A percentile compares a stretch with the other conserved stretches of the same genome.
These are phyloP conservation scores for Daktulosphaira vitifoliae DNA, from an alignment of 1,140 invertebrate species.

Conservation along the genomic window DNA sequence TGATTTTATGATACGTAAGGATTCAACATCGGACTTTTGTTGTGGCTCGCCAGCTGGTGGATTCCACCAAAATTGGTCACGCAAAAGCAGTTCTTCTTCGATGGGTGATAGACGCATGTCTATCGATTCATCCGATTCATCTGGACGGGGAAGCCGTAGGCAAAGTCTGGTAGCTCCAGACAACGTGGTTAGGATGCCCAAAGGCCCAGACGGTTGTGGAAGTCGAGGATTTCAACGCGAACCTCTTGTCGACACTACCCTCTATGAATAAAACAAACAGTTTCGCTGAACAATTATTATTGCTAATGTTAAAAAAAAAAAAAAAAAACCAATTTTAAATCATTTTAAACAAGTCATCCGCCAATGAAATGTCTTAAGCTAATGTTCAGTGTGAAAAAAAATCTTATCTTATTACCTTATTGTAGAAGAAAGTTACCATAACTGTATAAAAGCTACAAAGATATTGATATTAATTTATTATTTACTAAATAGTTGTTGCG, in stretches of 20 bases:
- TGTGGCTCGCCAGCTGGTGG: slow-evolving; percentile 8
- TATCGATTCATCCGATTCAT: slow-evolving; percentile 8
- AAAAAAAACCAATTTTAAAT: too few species aligned
- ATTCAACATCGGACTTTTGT: slow-evolving; percentile 28
- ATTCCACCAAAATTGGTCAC: slow-evolving; percentile 24
- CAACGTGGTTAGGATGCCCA: slow-evolving; percentile 65
- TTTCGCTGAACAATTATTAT: too few species aligned
- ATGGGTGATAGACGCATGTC: slow-evolving; percentile 9
- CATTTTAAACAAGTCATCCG: too few species aligned
- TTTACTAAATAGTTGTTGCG: too few species aligned
- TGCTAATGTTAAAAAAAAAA: too few species aligned
- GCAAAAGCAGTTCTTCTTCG: slow-evolving; percentile 33
- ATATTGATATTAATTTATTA: too few species aligned
- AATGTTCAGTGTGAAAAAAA: too few species aligned
- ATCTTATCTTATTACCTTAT: too few species aligned
- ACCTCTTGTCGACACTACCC: slow-evolving; percentile 13
- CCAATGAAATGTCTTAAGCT: too few species aligned
- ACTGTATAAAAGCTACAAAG: too few species aligned
- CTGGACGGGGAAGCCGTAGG: slow-evolving; percentile 37
- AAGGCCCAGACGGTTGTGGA: slow-evolving; percentile 70
- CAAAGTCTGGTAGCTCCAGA: slow-evolving; percentile 49
- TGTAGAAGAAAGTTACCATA: too few species aligned
- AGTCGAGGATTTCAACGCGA: slow-evolving; percentile 58
- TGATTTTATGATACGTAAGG: slow-evolving; percentile 28
- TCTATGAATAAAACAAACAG: slow-evolving; percentile 32